Conservation (phyloP, 2,888 invertebrate species). For the Nineta flava region DNA sequence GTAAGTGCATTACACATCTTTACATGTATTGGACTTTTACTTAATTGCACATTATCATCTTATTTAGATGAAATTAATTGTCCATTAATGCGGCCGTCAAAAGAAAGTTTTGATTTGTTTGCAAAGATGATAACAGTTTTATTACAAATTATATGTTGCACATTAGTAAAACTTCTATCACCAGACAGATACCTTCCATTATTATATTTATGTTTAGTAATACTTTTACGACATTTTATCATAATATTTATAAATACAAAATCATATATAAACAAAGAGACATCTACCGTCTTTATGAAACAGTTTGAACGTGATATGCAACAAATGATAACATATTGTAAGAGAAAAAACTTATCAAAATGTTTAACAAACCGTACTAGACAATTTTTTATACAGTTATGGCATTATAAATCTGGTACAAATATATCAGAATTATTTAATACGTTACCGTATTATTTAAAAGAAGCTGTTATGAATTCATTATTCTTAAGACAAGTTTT, state of each 20-base stretch:
- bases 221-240: constrained; percentile 6
- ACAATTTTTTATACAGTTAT: constrained; percentile 10
- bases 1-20: too few species aligned
- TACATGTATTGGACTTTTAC: too few species aligned
- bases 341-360: constrained; percentile 1
- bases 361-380: not conserved
- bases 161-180: too few species aligned
- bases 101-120: too few species aligned
- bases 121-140: too few species aligned
- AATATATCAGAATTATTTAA: constrained; percentile 12
- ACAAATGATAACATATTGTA: not conserved
- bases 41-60: too few species aligned
- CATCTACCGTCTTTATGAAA: constrained; percentile 1
- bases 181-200: too few species aligned
- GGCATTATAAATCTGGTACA: constrained; percentile 10
- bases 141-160: too few species aligned
- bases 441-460: constrained; percentile 16
- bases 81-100: too few species aligned
- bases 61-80: too few species aligned
- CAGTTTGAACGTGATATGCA: constrained; percentile 8
- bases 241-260: constrained; percentile 8
- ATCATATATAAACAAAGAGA: constrained; percentile 9
- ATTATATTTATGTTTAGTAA: not conserved
- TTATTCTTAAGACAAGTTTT: constrained; percentile 16
- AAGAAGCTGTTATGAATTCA: constrained; percentile 15